Evolutionary conservation across 2,113 vertebrate species (phyloP).

Genomic region (Corvus moneduloides): DNA sequence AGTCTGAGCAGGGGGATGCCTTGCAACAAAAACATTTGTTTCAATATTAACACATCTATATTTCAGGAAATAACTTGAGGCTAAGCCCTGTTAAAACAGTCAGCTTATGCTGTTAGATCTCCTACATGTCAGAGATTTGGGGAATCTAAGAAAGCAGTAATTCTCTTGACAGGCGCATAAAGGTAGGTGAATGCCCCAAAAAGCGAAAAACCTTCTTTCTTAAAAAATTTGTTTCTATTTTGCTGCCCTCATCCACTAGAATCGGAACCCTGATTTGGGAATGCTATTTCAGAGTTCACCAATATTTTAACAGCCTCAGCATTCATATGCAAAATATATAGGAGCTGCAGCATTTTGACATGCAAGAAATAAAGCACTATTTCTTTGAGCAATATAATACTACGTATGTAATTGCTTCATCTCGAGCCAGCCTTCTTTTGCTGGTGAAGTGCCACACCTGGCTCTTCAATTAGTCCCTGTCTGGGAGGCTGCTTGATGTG

Average conservation of each 20-base stretch:
- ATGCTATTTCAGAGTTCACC: neutral
- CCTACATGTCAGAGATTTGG: neutral
- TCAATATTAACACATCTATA: neutral
- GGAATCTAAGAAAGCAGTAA: neutral
- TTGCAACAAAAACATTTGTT: conserved; percentile 29
- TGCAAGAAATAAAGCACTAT: neutral
- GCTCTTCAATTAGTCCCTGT: conserved; percentile 49
- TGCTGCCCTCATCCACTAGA: neutral
- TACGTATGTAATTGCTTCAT: neutral
- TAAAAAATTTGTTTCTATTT: neutral
- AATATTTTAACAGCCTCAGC: neutral
- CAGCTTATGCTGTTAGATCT: neutral
- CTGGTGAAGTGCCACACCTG: conserved; percentile 24
- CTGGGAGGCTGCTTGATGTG: neutral
- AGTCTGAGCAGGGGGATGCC: neutral
- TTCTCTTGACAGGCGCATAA: neutral
- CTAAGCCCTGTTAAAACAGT: neutral
- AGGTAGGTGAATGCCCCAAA: neutral
- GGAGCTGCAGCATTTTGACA: neutral
- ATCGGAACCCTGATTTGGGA: neutral
- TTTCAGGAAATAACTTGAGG: neutral
- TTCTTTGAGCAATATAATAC: neutral
- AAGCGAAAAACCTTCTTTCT: neutral
- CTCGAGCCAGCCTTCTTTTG: neutral
- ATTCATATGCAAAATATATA: neutral